phyloP scores from a whole-genome alignment of 2,113 vertebrate species.

The Gymnogyps californianus region DNA sequence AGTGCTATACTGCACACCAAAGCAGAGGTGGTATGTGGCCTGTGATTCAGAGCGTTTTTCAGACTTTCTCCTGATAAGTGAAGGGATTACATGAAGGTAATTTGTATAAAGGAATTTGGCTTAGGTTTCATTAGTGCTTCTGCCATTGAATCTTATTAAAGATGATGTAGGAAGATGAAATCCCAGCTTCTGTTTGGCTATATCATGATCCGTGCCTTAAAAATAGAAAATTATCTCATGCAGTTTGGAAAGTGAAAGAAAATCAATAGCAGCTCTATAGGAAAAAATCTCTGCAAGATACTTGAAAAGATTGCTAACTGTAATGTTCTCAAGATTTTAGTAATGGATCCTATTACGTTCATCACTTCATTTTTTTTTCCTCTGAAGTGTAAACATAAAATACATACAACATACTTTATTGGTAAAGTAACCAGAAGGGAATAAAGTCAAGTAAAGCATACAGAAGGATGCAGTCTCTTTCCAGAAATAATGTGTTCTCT shows the following conservation, averaged over 20 bases:
- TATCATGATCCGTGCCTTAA: background rate
- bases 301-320: background rate
- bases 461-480: background rate
- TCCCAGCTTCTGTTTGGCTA: background rate
- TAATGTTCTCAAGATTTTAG: background rate
- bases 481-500: background rate
- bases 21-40: background rate
- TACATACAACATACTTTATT: background rate
- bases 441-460: background rate
- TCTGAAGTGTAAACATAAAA: background rate
- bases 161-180: background rate
- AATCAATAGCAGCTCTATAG: background rate
- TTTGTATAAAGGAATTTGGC: background rate
- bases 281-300: background rate
- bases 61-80: background rate
- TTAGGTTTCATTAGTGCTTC: background rate
- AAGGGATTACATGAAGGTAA: background rate
- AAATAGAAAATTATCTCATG: background rate
- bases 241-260: background rate
- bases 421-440: background rate
- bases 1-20: background rate
- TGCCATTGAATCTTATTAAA: background rate
- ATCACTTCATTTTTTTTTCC: background rate
- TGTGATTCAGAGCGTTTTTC: background rate
- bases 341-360: background rate